These are phyloP conservation scores for Tridacna gigas DNA, from an alignment of 2,888 invertebrate genomes.

Conservation along the genomic window DNA sequence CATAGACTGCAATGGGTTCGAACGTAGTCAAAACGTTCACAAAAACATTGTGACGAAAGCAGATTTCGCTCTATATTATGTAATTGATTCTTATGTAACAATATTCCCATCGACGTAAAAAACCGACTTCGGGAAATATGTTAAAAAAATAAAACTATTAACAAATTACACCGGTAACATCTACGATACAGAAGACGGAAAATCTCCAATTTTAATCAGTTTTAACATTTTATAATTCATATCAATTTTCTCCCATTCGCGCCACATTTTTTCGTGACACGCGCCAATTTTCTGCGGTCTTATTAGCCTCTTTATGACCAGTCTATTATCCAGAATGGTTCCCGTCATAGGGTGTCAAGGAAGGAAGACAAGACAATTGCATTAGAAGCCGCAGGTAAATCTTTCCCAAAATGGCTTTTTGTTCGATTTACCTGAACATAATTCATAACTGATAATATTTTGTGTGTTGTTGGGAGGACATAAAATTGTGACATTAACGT, in stretches of 20 bases:
- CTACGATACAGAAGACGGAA: too few species aligned
- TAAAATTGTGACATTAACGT: not conserved
- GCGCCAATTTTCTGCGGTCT: constrained; percentile 8
- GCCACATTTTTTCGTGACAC: not conserved
- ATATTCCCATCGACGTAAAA: too few species aligned
- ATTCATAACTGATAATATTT: constrained; percentile 21
- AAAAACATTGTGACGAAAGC: too few species aligned
- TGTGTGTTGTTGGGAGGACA: not conserved
- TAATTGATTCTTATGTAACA: too few species aligned
- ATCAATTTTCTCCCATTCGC: not conserved
- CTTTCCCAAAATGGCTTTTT: constrained; percentile 10
- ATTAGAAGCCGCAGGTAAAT: constrained; percentile 58
- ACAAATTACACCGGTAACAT: too few species aligned
- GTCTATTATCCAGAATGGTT: constrained; percentile 17
- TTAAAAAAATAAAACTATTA: too few species aligned
- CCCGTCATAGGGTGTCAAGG: constrained; percentile 18
- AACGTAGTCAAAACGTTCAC: too few species aligned
- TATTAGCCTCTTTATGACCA: constrained; percentile 12
- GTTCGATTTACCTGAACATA: constrained; percentile 2
- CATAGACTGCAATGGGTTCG: too few species aligned
- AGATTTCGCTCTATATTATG: too few species aligned
- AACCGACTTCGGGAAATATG: too few species aligned
- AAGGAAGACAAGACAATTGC: constrained; percentile 56
- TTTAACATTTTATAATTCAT: too few species aligned
- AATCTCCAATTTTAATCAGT: too few species aligned